Percentiles rank a stretch among this genome's conserved stretches.
These are phyloP conservation scores for Phalera bucephala DNA, from an alignment of 2,888 invertebrate genomes.

Conservation along the genomic window DNA sequence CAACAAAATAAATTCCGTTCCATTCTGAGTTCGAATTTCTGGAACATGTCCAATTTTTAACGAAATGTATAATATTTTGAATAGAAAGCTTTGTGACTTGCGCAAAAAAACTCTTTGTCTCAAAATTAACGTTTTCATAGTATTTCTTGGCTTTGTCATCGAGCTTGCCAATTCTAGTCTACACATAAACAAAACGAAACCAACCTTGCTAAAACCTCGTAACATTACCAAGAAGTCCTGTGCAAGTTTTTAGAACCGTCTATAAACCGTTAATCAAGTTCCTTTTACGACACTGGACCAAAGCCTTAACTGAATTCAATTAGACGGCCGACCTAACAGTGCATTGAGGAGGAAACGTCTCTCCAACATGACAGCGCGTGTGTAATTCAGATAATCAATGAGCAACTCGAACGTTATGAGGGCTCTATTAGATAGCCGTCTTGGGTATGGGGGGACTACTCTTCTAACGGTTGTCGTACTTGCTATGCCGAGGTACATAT, in stretches of 20 bases:
- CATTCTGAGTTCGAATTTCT: no score
- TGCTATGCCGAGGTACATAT: no score
- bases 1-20: no score
- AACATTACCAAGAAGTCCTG: not conserved
- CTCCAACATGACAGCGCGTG: constrained; percentile 15
- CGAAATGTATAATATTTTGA: no score
- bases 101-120: no score
- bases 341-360: constrained; percentile 50
- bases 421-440: constrained; percentile 8
- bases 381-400: constrained; percentile 4
- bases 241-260: constrained; percentile 5
- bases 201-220: not conserved
- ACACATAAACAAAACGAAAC: not conserved
- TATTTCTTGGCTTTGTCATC: no score
- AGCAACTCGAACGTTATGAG: constrained; percentile 20
- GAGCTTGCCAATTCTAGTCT: no score
- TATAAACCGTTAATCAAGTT: constrained; percentile 24
- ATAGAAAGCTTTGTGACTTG: no score
- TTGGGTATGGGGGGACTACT: not conserved
- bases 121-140: no score
- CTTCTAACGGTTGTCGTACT: constrained; percentile 15
- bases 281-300: constrained; percentile 15
- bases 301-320: constrained; percentile 46
- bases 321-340: constrained; percentile 32
- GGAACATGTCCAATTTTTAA: no score